These are phyloP conservation scores for Mormyrus lacerda DNA, from an alignment of 2,113 vertebrate genomes.

Conservation along the genomic window DNA sequence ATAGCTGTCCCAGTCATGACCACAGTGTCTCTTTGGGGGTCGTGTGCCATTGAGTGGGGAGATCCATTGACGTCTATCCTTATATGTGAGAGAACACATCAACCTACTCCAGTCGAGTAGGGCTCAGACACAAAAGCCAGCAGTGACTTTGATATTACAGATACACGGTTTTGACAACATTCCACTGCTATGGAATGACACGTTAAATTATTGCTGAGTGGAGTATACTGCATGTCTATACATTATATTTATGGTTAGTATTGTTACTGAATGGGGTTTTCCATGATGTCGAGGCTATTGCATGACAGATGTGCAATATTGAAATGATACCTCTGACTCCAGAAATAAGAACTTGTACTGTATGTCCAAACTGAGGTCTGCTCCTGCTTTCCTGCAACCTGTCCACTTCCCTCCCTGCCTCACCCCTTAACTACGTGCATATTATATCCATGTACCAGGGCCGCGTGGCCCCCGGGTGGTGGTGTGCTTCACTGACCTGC, in stretches of 20 bases:
- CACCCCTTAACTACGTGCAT: background rate
- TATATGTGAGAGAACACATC: background rate
- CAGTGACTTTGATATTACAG: conserved; percentile 23
- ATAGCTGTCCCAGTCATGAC: background rate
- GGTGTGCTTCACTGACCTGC: no score
- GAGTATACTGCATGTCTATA: conserved; percentile 56
- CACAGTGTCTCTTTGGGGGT: background rate
- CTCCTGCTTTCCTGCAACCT: conserved; percentile 20
- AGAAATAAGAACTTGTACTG: conserved; percentile 30
- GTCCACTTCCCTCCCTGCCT: background rate
- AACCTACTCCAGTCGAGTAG: background rate
- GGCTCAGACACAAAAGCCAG: conserved; percentile 9
- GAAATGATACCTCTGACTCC: conserved; percentile 24
- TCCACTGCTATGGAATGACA: conserved; percentile 32
- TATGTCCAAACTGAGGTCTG: conserved; percentile 25
- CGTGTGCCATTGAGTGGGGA: background rate
- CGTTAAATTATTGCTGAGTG: conserved; percentile 59
- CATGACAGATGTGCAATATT: conserved; percentile 20
- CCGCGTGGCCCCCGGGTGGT: background rate
- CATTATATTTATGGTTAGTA: conserved; percentile 51
- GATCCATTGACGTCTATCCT: background rate
- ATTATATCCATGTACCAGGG: background rate
- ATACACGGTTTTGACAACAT: conserved; percentile 30
- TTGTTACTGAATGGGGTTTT: conserved; percentile 47
- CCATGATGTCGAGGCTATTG: conserved; percentile 28